phyloP scores from a whole-genome alignment of 1,140 invertebrate species.

The Bombus huntii region DNA sequence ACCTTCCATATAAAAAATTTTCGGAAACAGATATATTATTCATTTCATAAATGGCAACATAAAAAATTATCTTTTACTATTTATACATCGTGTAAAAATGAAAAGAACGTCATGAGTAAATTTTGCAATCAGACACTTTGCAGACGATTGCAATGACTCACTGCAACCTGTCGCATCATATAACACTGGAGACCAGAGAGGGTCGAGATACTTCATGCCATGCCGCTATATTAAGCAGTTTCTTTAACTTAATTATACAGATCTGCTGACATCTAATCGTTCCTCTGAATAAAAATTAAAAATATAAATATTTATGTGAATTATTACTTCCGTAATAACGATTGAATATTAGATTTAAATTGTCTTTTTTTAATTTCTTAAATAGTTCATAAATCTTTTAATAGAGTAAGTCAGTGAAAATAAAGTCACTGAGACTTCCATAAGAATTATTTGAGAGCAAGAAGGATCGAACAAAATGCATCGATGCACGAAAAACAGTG shows the following conservation, averaged over 20 bases:
- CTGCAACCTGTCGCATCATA: slow-evolving; percentile 46
- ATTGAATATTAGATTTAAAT: not conserved
- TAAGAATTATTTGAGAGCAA: not conserved
- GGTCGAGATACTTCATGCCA: not conserved
- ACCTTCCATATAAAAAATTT: not conserved
- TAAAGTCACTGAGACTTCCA: not conserved
- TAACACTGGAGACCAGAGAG: not conserved
- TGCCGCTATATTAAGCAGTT: not conserved
- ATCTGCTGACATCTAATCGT: not conserved
- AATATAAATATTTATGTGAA: not conserved
- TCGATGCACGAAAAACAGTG: not conserved
- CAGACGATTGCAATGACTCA: slow-evolving; percentile 48
- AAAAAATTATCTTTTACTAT: too few species aligned
- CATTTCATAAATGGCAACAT: not conserved
- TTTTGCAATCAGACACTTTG: slow-evolving; percentile 33
- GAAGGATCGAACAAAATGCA: not conserved
- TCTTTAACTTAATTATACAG: not conserved
- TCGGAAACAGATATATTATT: too few species aligned
- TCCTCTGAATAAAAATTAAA: not conserved
- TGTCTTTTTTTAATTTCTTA: not conserved
- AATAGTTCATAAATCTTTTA: not conserved
- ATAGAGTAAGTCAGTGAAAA: not conserved
- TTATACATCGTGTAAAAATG: not conserved
- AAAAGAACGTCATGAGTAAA: slow-evolving; percentile 4
- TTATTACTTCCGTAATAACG: too few species aligned